Percentiles rank a stretch among this genome's conserved stretches.
Evolutionary conservation across 2,888 invertebrate species (phyloP).

Genomic region (Micoletzkya japonica): DNA sequence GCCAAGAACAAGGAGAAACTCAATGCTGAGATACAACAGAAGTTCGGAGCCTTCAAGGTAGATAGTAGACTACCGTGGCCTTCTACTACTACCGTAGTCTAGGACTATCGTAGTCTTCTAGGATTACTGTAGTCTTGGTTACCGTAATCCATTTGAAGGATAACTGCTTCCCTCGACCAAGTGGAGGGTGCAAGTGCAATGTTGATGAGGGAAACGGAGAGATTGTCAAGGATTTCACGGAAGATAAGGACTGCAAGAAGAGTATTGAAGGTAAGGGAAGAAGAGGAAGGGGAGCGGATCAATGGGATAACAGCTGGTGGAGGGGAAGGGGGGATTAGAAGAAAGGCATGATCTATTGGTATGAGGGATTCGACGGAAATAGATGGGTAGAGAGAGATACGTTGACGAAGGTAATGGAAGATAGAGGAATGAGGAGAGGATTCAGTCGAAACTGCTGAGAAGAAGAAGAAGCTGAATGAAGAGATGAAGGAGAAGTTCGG

Average conservation of each 20-base stretch:
- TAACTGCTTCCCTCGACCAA: conserved; percentile 52
- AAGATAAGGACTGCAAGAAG: conserved; percentile 46
- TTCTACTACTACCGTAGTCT: too few species aligned
- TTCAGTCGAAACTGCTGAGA: conserved; percentile 52
- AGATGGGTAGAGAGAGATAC: too few species aligned
- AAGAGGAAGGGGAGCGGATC: too few species aligned
- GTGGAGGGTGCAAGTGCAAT: conserved; percentile 52
- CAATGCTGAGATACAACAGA: conserved; percentile 58
- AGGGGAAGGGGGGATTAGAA: too few species aligned
- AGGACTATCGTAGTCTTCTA: too few species aligned
- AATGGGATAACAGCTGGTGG: too few species aligned
- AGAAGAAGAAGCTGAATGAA: conserved; percentile 57
- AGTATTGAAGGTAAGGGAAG: conserved; percentile 36
- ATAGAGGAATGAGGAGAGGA: too few species aligned
- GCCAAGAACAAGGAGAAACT: conserved; percentile 57
- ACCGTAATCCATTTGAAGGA: conserved; percentile 31
- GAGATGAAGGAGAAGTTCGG: conserved; percentile 60
- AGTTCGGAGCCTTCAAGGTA: conserved; percentile 50
- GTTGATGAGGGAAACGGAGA: conserved; percentile 51
- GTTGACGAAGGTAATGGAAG: too few species aligned
- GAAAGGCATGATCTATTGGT: too few species aligned
- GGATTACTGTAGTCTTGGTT: too few species aligned
- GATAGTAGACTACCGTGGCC: neutral
- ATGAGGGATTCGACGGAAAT: too few species aligned
- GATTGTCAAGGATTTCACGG: conserved; percentile 37